Percentiles rank a stretch among this genome's conserved stretches.
These are phyloP conservation scores for Orchesella flavescens DNA, from an alignment of 2,888 invertebrate species.

Conservation along the genomic window DNA sequence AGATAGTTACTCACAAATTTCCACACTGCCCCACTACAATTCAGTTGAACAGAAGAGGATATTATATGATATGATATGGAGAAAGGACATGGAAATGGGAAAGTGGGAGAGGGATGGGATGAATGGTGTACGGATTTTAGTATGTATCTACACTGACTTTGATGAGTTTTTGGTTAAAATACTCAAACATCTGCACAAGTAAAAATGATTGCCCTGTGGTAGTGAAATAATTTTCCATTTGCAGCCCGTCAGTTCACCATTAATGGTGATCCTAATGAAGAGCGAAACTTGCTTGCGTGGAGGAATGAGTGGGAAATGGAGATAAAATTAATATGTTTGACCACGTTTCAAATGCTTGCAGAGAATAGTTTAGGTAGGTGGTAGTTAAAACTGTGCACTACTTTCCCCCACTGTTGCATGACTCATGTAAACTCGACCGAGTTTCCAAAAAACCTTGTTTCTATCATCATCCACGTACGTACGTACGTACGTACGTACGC, in stretches of 20 bases:
- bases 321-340: slow-evolving; percentile 55
- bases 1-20: no score
- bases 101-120: background rate
- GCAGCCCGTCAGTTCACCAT: slow-evolving; percentile 46
- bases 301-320: slow-evolving; percentile 43
- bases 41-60: background rate
- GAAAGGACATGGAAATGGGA: background rate
- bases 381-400: background rate
- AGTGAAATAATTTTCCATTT: slow-evolving; percentile 58
- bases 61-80: slow-evolving; percentile 1
- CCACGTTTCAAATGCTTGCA: slow-evolving; percentile 35
- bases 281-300: slow-evolving; percentile 20
- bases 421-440: background rate
- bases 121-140: slow-evolving; percentile 31
- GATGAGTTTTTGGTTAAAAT: slow-evolving; percentile 44
- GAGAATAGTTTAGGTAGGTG: background rate
- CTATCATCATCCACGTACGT: no score
- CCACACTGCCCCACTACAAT: background rate
- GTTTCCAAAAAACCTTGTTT: background rate
- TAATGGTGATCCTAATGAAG: slow-evolving; percentile 47
- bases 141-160: slow-evolving; percentile 31
- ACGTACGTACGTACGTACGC: background rate
- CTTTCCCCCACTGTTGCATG: background rate
- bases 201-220: slow-evolving; percentile 49
- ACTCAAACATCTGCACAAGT: slow-evolving; percentile 34